A percentile compares a stretch with the other conserved stretches of the same genome.
phyloP scores from a whole-genome alignment of 92 coral and sea anemone species.

The Zoanthus gigantus region DNA sequence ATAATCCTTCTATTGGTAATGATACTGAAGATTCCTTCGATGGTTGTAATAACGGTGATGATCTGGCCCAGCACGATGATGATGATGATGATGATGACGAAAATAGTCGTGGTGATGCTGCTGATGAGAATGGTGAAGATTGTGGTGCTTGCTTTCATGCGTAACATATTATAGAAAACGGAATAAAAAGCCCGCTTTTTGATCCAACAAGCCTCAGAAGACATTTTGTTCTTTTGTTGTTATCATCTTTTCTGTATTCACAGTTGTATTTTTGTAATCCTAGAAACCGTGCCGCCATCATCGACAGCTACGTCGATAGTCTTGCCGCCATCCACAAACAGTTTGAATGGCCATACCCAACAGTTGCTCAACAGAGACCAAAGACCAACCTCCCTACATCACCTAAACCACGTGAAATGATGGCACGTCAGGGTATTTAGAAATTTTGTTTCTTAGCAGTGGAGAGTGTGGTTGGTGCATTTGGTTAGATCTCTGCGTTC shows the following conservation, averaged over 20 bases:
- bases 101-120: neutral
- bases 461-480: too few relatives aligned
- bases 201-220: too few relatives aligned
- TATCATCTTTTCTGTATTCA: neutral
- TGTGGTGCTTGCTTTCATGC: too few relatives aligned
- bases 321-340: constrained; percentile 28
- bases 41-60: neutral
- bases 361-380: constrained; percentile 24
- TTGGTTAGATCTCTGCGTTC: too few relatives aligned
- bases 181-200: too few relatives aligned
- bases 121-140: neutral
- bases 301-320: constrained; percentile 37
- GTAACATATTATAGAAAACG: too few relatives aligned
- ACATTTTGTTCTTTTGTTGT: neutral
- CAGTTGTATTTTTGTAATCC: neutral
- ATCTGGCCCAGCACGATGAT: neutral
- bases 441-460: neutral
- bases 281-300: constrained; percentile 41
- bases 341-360: constrained; percentile 44
- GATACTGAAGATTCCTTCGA: neutral
- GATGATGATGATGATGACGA: neutral
- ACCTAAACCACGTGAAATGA: constrained; percentile 22
- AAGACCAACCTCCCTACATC: constrained; percentile 10
- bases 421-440: constrained; percentile 17
- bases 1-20: neutral